phyloP scores from a whole-genome alignment of 2,113 vertebrate species.

The Aleadryas rufinucha region DNA sequence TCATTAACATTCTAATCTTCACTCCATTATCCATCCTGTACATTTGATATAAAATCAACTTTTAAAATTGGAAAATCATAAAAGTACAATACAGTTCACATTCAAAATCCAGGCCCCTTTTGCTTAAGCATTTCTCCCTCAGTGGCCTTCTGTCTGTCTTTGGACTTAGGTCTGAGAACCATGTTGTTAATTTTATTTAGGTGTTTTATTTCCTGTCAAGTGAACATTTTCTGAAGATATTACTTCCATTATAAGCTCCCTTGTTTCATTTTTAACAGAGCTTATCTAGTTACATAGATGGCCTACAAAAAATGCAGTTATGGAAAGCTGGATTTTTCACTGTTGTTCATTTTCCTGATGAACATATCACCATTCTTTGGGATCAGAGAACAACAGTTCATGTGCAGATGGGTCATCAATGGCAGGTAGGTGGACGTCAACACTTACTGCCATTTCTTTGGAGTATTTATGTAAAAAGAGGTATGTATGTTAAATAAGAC shows the following conservation, averaged over 20 bases:
- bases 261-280: constrained; percentile 73
- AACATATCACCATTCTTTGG: constrained; percentile 89
- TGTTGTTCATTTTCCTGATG: constrained; percentile 82
- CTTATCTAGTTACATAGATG: constrained; percentile 81
- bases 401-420: constrained; percentile 87
- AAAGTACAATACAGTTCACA: not conserved
- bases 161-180: not conserved
- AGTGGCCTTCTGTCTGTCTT: not conserved
- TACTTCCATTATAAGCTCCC: not conserved
- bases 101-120: not conserved
- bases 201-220: not conserved
- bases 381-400: constrained; percentile 94
- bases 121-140: not conserved
- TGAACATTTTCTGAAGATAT: not conserved
- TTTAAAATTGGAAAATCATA: not conserved
- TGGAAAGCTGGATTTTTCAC: constrained; percentile 92
- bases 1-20: not conserved
- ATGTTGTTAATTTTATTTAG: not conserved
- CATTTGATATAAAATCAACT: not conserved
- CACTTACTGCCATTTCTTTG: not conserved
- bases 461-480: not conserved
- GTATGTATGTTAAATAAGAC: not conserved
- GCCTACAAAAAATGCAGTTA: constrained; percentile 76
- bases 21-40: fast-evolving
- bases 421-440: constrained; percentile 80